Percentiles rank a stretch among this genome's conserved stretches.
Evolutionary conservation across 2,888 invertebrate genomes (phyloP).

Genomic region (Acrobasis consociella): DNA sequence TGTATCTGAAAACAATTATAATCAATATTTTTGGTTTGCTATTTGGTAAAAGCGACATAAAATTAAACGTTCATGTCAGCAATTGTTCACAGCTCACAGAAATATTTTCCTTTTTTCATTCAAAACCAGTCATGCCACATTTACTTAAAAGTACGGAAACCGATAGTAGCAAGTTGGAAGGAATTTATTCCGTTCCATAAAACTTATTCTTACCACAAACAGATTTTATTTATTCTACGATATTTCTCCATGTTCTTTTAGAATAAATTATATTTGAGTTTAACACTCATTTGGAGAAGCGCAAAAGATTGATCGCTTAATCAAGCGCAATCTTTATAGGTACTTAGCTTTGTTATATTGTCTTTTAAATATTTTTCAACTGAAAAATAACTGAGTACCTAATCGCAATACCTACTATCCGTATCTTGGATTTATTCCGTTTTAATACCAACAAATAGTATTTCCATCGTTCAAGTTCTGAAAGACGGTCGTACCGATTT

Average conservation of each 20-base stretch:
- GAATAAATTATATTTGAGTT: not conserved
- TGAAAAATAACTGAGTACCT: too few relatives aligned
- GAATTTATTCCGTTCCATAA: conserved; percentile 10
- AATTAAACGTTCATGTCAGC: too few relatives aligned
- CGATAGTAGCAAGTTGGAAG: not conserved
- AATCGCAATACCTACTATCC: too few relatives aligned
- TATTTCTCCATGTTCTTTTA: not conserved
- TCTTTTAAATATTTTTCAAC: too few relatives aligned
- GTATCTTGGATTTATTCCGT: too few relatives aligned
- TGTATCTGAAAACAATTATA: too few relatives aligned
- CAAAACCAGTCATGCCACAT: not conserved
- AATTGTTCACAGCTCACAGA: not conserved
- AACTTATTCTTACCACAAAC: not conserved
- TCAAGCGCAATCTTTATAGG: too few relatives aligned
- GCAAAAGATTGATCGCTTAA: not conserved
- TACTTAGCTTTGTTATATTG: too few relatives aligned
- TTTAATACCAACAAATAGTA: too few relatives aligned
- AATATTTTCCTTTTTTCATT: not conserved
- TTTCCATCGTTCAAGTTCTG: too few relatives aligned
- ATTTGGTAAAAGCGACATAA: not conserved
- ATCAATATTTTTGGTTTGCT: too few relatives aligned
- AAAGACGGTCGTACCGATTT: too few relatives aligned
- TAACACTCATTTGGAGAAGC: not conserved
- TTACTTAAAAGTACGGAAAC: not conserved
- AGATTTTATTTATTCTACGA: not conserved